phyloP scores from a whole-genome alignment of 2,888 invertebrate species.

The Patella pellucida region DNA sequence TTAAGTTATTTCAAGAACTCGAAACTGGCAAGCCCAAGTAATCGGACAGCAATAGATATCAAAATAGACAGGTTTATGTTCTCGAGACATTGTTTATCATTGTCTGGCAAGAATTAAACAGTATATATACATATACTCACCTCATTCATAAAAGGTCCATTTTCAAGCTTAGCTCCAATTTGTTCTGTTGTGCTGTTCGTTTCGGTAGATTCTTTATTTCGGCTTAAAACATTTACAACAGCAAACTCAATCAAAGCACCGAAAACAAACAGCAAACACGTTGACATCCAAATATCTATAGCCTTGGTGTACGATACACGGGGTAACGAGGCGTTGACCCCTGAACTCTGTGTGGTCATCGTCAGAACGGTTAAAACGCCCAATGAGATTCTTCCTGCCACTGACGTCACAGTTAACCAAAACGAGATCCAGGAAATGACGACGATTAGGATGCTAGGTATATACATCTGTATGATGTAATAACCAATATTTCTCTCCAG shows the following conservation, averaged over 20 bases:
- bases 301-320: neutral
- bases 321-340: slow-evolving; percentile 74
- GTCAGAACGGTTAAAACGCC: slow-evolving; percentile 58
- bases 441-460: slow-evolving; percentile 80
- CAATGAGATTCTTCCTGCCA: slow-evolving; percentile 54
- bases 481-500: slow-evolving; percentile 99
- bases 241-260: neutral
- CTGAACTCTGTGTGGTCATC: slow-evolving; percentile 58
- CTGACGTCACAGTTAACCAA: slow-evolving; percentile 58
- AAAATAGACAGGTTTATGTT: no score
- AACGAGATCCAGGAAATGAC: slow-evolving; percentile 60
- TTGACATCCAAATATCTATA: slow-evolving; percentile 5
- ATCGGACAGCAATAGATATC: no score
- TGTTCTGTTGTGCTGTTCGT: neutral
- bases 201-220: neutral
- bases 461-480: slow-evolving; percentile 99
- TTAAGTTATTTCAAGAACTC: no score
- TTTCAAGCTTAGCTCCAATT: neutral
- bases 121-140: neutral
- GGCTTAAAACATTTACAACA: neutral
- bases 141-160: neutral
- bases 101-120: neutral
- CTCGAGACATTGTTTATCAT: no score
- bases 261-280: neutral
- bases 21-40: no score